Base-by-base conservation (phyloP, 2,888 invertebrate species). In the Cerceris ruficornis region DNA sequence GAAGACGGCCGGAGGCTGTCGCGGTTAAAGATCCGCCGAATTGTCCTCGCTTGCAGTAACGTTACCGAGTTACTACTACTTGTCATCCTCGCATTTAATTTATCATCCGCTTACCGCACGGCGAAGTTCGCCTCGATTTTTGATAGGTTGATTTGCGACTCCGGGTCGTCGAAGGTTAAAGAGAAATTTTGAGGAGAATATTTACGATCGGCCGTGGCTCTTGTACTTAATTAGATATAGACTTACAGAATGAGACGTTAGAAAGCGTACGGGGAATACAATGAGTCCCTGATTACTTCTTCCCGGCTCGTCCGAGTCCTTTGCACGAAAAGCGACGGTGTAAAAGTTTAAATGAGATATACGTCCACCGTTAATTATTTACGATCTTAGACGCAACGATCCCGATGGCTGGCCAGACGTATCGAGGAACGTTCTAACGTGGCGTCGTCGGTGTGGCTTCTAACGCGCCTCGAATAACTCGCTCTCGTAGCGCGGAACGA, bases 181-280 rank as follows among this genome's bases (percentile, higher is more conserved):
- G 79, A 75, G 83, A 85, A 85, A 79, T 75, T 85, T 85, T 74
- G 14, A 59, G 75, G 59, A 28, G 72, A 67, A 74, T 70, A 64
- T 74, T 73, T 66, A 74, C 69, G 81, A 61, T 64, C 62, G 59
- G 17, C 61, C 46, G 62, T 68, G 59, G 52, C 14, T 55, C 71
- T 49, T 52, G 54, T 64, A 50, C 64, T 73, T 76, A 82, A 84
- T 84, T 84, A 78, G 76, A 60, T 52, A 55, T 41, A 55, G 69
- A 49, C 72, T 61, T 41, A 14, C 58, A 41, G 62, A 79, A 68
- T 42, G 60, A 68, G 55, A 59, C 46, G 69, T 73, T 83, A 76
- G 75, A 82, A 76, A 76, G 81, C 42, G 75, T 69, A 57, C 58
- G 69, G 2, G 52, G 14, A 58, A 52, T 42, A 69, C 71, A 79